A percentile compares a stretch with the other conserved stretches of the same genome.
Conservation (phyloP, 2,113 vertebrate species). For the Xenopus borealis region DNA sequence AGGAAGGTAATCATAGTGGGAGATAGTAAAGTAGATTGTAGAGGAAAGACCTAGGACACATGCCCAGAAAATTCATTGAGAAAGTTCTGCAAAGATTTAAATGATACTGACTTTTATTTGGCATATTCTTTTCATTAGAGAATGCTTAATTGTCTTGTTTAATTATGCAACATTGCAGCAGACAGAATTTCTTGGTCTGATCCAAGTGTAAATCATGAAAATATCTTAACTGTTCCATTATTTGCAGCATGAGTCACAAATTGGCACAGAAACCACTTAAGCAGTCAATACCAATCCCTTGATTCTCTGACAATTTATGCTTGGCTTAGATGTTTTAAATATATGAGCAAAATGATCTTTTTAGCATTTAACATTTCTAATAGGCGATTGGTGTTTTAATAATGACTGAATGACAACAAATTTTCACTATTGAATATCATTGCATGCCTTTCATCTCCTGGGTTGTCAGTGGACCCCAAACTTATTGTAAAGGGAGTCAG, state of each 20-base stretch:
- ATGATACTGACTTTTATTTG: too few relatives aligned
- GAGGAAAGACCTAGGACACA: too few relatives aligned
- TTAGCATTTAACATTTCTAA: neutral
- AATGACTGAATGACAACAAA: neutral
- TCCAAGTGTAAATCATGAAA: neutral
- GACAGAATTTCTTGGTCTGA: too few relatives aligned
- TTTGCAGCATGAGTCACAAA: neutral
- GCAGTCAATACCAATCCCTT: neutral
- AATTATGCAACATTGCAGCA: too few relatives aligned
- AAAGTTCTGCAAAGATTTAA: too few relatives aligned
- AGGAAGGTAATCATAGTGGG: too few relatives aligned
- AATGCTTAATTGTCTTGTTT: too few relatives aligned
- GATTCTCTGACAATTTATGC: neutral
- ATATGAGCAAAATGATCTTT: neutral
- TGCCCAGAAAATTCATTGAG: too few relatives aligned
- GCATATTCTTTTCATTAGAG: too few relatives aligned
- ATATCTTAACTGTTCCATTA: neutral
- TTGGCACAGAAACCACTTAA: neutral
- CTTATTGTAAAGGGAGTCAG: neutral
- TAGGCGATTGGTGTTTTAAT: neutral
- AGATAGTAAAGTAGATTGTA: too few relatives aligned
- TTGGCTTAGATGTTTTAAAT: neutral
- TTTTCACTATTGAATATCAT: neutral
- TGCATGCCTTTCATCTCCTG: neutral
- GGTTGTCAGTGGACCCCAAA: neutral